A percentile compares a stretch with the other conserved stretches of the same genome.
These are phyloP conservation scores for Delia radicum DNA, from an alignment of 1,140 invertebrate genomes.

Conservation along the genomic window DNA sequence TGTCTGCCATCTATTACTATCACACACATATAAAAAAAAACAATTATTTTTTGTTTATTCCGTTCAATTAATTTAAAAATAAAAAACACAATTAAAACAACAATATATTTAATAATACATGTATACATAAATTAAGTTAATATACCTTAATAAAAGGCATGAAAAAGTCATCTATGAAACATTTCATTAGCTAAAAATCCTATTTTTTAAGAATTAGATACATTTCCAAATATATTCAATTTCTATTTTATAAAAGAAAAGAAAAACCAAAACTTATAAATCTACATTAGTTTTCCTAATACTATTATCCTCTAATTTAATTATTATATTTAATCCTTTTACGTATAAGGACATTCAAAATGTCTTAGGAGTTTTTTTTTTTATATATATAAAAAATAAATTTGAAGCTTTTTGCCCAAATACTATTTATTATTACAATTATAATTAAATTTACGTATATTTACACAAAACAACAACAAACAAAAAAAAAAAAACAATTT, in stretches of 20 bases:
- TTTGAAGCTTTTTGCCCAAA: constrained; percentile 24
- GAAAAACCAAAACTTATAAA: background rate
- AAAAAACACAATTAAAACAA: background rate
- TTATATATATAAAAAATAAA: too few relatives aligned
- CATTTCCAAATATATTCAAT: constrained; percentile 9
- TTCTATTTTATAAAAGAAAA: background rate
- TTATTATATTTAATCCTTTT: background rate
- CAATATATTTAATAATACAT: background rate
- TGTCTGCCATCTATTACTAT: background rate
- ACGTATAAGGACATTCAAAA: background rate
- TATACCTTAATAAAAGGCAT: background rate
- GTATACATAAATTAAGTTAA: background rate
- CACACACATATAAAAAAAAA: background rate
- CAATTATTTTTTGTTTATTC: background rate
- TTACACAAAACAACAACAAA: constrained; percentile 14
- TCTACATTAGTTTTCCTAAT: constrained; percentile 11
- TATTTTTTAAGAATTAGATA: background rate
- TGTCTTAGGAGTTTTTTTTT: constrained; percentile 22
- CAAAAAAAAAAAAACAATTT: background rate
- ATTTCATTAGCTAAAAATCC: constrained; percentile 12
- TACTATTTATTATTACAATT: constrained; percentile 12
- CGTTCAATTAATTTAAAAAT: background rate
- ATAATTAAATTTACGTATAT: constrained; percentile 8
- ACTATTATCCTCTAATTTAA: background rate
- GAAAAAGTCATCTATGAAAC: background rate